phyloP scores from a whole-genome alignment of 1,140 invertebrate species.

The Eriosoma lanigerum region DNA sequence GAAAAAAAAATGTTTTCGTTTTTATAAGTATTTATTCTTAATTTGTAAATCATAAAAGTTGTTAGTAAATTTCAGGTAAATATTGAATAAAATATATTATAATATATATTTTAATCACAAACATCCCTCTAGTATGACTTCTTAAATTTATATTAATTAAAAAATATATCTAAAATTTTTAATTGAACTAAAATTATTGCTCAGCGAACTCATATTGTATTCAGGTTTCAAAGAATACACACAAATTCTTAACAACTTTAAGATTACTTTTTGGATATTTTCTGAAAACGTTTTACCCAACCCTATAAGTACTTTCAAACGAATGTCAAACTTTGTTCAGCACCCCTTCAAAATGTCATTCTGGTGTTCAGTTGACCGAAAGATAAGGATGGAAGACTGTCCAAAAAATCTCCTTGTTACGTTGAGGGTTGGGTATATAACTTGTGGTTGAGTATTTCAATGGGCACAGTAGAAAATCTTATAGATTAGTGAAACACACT shows the following conservation, averaged over 20 bases:
- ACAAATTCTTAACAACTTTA: neutral
- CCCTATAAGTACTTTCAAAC: conserved; percentile 17
- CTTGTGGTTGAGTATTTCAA: conserved; percentile 30
- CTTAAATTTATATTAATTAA: too few relatives aligned
- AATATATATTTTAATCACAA: too few relatives aligned
- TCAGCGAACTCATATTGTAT: neutral
- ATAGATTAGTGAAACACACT: conserved; percentile 22
- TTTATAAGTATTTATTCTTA: too few relatives aligned
- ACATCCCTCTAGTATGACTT: too few relatives aligned
- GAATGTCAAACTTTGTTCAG: conserved; percentile 34
- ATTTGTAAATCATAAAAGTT: too few relatives aligned
- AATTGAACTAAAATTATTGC: too few relatives aligned
- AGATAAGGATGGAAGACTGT: conserved; percentile 32
- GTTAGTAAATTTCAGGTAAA: too few relatives aligned
- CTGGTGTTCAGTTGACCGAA: conserved; percentile 45
- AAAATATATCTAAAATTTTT: too few relatives aligned
- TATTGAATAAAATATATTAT: too few relatives aligned
- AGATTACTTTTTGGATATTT: conserved; percentile 24
- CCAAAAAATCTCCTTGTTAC: conserved; percentile 18
- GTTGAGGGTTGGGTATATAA: conserved; percentile 11
- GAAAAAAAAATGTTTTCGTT: too few relatives aligned
- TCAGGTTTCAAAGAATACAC: neutral
- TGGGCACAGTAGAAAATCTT: conserved; percentile 5
- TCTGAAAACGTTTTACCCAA: conserved; percentile 1
- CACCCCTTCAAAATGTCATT: conserved; percentile 41